A percentile compares a stretch with the other conserved stretches of the same genome.
Conservation (phyloP, 2,888 invertebrate genomes). For the Orthosia gracilis region DNA sequence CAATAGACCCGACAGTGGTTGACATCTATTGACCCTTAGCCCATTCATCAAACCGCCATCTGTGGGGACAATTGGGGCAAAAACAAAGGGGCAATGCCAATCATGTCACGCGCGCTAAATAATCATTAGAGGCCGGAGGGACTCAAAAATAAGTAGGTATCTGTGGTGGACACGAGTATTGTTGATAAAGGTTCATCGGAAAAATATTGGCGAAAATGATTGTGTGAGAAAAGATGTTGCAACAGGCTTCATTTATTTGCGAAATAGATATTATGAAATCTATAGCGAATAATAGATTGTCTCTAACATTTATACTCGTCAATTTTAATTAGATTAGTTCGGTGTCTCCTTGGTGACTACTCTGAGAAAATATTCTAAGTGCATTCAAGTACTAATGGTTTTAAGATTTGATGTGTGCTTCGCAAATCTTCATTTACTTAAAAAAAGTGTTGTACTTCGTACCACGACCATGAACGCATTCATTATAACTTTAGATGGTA, state of each 20-base stretch:
- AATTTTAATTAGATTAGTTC: too few relatives aligned
- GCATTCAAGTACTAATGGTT: too few relatives aligned
- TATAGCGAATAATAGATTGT: too few relatives aligned
- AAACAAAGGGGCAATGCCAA: conserved; percentile 69
- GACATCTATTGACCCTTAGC: conserved; percentile 69
- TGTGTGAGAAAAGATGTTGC: background rate
- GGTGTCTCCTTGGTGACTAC: too few relatives aligned
- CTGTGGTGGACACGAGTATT: conserved; percentile 43
- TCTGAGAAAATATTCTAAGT: too few relatives aligned
- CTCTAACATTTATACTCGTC: too few relatives aligned
- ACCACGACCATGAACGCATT: too few relatives aligned
- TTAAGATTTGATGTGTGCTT: too few relatives aligned
- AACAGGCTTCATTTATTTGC: background rate
- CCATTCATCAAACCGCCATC: conserved; percentile 69
- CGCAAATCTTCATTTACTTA: too few relatives aligned
- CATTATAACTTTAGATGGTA: too few relatives aligned
- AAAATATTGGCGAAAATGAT: background rate
- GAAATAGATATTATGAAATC: background rate
- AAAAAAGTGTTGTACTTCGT: too few relatives aligned
- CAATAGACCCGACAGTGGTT: conserved; percentile 66
- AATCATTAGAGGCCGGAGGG: conserved; percentile 46
- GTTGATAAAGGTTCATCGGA: background rate
- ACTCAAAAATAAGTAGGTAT: conserved; percentile 55
- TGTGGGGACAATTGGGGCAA: conserved; percentile 63
- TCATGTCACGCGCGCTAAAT: conserved; percentile 56